Evolutionary conservation across 2,888 invertebrate genomes (phyloP).

Genomic region (Nowickia ferox): DNA sequence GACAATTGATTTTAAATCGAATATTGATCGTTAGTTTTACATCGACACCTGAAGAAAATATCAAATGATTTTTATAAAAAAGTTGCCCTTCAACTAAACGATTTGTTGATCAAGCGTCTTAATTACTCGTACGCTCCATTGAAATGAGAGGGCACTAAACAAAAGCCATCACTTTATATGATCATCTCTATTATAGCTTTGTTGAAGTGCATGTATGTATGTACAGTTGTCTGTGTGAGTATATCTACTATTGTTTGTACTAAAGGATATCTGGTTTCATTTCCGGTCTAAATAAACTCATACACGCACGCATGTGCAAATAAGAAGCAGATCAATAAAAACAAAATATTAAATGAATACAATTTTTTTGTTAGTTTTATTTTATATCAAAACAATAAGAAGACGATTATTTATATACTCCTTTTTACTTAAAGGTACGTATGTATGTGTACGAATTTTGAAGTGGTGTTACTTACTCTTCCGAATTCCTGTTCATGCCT

Average conservation of each 20-base stretch:
- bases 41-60: conserved; percentile 61
- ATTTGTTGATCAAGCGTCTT: conserved; percentile 45
- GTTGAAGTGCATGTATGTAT: conserved; percentile 6
- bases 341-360: conserved; percentile 52
- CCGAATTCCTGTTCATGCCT: conserved; percentile 48
- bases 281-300: conserved; percentile 78
- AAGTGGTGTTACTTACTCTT: conserved; percentile 47
- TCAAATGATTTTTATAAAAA: conserved; percentile 43
- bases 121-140: conserved; percentile 50
- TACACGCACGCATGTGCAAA: conserved; percentile 45
- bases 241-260: conserved; percentile 57
- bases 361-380: conserved; percentile 21
- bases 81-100: conserved; percentile 35
- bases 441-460: not conserved
- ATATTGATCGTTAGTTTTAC: conserved; percentile 34
- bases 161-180: conserved; percentile 56
- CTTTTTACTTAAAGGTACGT: conserved; percentile 10
- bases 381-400: conserved; percentile 59
- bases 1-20: conserved; percentile 5
- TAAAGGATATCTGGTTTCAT: conserved; percentile 81
- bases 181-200: conserved; percentile 43
- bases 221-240: not conserved
- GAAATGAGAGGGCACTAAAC: conserved; percentile 15
- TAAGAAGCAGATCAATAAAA: conserved; percentile 64
- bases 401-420: conserved; percentile 37